Conservation (phyloP, 2,797 vertebrate species). For the Poeciliopsis gracilis region DNA sequence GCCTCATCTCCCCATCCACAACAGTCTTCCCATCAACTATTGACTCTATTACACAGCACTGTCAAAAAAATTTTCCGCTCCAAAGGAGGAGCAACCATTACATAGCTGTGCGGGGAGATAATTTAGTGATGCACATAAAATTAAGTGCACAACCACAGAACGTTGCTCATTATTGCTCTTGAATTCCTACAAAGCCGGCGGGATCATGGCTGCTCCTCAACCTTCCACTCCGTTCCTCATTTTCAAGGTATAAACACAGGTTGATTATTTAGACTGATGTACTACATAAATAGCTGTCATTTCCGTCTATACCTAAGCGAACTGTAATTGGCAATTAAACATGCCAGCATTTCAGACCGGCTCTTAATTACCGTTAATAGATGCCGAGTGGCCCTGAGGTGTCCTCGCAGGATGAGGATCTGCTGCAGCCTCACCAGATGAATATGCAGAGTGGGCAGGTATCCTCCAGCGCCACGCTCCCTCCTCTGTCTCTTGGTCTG, state of each 20-base stretch:
- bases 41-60: slow-evolving; percentile 80
- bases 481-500: slow-evolving; percentile 15
- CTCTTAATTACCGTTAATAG: slow-evolving; percentile 83
- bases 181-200: slow-evolving; percentile 63
- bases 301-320: slow-evolving; percentile 76
- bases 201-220: slow-evolving; percentile 52
- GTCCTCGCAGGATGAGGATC: slow-evolving; percentile 58
- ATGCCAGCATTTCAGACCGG: slow-evolving; percentile 73
- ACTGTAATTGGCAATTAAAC: slow-evolving; percentile 83
- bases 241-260: slow-evolving; percentile 65
- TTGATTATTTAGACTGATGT: slow-evolving; percentile 70
- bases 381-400: slow-evolving; percentile 68
- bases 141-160: slow-evolving; percentile 75
- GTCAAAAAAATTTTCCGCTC: slow-evolving; percentile 80
- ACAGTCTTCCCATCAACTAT: slow-evolving; percentile 75
- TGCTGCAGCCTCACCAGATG: slow-evolving; percentile 59
- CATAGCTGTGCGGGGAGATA: slow-evolving; percentile 75
- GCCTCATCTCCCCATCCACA: slow-evolving; percentile 72
- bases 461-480: slow-evolving; percentile 36
- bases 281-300: slow-evolving; percentile 77
- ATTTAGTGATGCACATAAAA: slow-evolving; percentile 78
- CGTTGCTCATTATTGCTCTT: slow-evolving; percentile 76
- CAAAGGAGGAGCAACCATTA: slow-evolving; percentile 78
- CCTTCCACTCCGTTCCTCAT: slow-evolving; percentile 51
- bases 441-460: slow-evolving; percentile 74